A percentile compares a stretch with the other conserved stretches of the same genome.
Conservation (phyloP, 2,888 invertebrate species). For the Pollenia amentaria region DNA sequence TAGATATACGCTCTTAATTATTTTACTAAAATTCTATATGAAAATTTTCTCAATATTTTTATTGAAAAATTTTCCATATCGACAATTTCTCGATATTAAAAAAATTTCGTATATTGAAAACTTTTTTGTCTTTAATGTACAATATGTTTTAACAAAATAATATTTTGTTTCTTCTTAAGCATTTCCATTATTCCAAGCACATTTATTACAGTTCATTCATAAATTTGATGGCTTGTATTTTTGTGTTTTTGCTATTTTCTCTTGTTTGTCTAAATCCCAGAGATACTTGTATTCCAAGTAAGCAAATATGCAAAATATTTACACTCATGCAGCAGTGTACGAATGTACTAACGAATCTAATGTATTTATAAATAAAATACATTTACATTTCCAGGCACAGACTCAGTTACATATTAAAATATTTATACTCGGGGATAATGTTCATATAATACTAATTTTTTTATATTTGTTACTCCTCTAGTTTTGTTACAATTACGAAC, state of each 20-base stretch:
- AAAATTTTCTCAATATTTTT: too few species aligned
- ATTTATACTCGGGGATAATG: conserved; percentile 12
- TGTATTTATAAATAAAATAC: conserved; percentile 21
- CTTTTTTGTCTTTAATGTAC: too few species aligned
- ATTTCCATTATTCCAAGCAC: conserved; percentile 48
- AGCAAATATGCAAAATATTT: conserved; percentile 52
- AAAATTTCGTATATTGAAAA: too few species aligned
- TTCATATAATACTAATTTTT: conserved; percentile 5
- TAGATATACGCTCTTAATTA: too few species aligned
- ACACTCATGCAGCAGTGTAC: background rate
- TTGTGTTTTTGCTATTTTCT: conserved; percentile 11
- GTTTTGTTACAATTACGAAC: conserved; percentile 61
- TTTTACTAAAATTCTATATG: too few species aligned
- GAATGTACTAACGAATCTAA: conserved; percentile 11
- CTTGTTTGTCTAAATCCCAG: conserved; percentile 38
- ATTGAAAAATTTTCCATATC: too few species aligned
- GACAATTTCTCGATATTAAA: too few species aligned
- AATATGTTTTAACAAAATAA: too few species aligned
- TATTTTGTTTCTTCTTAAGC: background rate
- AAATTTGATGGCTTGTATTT: conserved; percentile 20
- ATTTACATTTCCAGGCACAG: background rate
- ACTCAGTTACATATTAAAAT: background rate
- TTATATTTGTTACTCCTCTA: conserved; percentile 15
- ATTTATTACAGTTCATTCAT: conserved; percentile 61
- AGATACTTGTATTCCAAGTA: conserved; percentile 14